Conservation (phyloP, 2,797 vertebrate species). For the Myoxocephalus aenaeus region DNA sequence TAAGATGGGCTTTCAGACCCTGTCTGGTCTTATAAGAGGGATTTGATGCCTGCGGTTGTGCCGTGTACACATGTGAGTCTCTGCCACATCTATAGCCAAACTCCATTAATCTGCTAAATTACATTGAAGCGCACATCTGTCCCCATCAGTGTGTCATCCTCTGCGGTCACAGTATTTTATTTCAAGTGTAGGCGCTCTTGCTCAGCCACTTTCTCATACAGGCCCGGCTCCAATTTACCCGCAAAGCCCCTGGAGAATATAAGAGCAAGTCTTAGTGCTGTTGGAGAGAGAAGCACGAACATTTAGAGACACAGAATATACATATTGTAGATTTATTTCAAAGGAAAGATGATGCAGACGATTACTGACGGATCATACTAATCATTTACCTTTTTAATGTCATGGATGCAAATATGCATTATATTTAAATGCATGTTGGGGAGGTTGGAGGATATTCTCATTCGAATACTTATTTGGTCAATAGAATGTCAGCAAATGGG, state of each 20-base stretch:
- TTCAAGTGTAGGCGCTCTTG: constrained; percentile 43
- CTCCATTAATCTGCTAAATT: constrained; percentile 67
- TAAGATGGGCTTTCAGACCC: constrained; percentile 35
- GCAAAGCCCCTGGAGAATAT: constrained; percentile 22
- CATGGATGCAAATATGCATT: background rate
- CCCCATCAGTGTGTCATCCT: constrained; percentile 62
- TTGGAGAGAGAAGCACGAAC: background rate
- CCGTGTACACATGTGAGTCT: constrained; percentile 47
- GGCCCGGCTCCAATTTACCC: constrained; percentile 41
- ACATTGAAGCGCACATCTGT: constrained; percentile 68
- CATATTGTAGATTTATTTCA: too few species aligned
- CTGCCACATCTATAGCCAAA: constrained; percentile 70
- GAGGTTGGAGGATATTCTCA: background rate
- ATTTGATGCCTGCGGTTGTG: constrained; percentile 55
- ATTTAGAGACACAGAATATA: background rate
- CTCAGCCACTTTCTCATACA: constrained; percentile 29
- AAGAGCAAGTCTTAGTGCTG: background rate
- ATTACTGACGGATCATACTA: background rate
- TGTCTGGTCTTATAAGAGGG: constrained; percentile 49
- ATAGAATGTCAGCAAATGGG: background rate
- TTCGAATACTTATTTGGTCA: background rate
- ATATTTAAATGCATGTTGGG: background rate
- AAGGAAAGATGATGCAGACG: background rate
- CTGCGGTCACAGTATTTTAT: constrained; percentile 60
- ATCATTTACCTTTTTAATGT: background rate